Conservation (phyloP, 2,797 vertebrate species). For the Artibeus jamaicensis region DNA sequence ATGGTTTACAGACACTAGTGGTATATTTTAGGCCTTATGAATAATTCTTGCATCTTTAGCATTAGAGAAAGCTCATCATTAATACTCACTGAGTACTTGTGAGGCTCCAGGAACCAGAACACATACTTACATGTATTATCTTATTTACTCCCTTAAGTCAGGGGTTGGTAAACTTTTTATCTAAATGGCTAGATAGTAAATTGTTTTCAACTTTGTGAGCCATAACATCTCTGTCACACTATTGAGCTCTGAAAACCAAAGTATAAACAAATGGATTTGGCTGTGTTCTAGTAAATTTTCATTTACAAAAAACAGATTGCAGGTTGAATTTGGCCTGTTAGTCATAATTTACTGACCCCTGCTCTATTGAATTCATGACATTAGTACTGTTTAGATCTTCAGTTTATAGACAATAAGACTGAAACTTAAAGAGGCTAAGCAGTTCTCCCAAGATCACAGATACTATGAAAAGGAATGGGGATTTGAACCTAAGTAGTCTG, state of each 20-base stretch:
- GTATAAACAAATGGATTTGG: neutral
- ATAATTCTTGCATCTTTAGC: neutral
- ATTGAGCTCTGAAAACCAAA: neutral
- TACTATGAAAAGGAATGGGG: neutral
- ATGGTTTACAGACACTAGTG: neutral
- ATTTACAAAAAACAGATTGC: conserved; percentile 4
- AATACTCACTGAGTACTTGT: neutral
- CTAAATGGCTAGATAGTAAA: neutral
- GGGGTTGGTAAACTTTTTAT: neutral
- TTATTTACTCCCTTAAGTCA: conserved; percentile 17
- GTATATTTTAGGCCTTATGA: neutral
- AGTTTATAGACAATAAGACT: neutral
- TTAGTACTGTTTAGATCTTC: neutral
- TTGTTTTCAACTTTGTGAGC: conserved; percentile 22
- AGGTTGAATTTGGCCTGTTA: neutral
- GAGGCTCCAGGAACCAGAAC: neutral
- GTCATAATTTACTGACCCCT: neutral
- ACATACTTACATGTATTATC: neutral
- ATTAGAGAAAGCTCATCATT: neutral
- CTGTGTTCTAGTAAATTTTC: conserved; percentile 30
- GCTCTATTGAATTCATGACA: neutral
- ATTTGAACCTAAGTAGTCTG: neutral
- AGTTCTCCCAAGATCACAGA: neutral
- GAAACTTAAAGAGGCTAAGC: neutral
- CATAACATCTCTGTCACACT: neutral